A percentile compares a stretch with the other conserved stretches of the same genome.
Conservation (phyloP, 2,888 invertebrate species). For the Oithona nana region DNA sequence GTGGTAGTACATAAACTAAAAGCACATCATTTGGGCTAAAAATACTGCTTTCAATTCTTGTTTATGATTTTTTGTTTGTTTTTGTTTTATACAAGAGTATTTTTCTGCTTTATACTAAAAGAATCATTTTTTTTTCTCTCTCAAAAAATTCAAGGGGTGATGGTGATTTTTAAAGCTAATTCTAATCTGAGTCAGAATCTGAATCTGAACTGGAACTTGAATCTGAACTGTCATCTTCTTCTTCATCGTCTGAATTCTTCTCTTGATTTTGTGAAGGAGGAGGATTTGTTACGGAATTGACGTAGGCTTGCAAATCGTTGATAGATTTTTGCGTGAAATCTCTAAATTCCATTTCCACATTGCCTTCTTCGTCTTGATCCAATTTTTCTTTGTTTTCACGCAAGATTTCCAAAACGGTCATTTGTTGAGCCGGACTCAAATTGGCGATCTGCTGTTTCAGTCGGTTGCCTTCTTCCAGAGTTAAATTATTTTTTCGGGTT, state of each 20-base stretch:
- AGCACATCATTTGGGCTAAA: no score
- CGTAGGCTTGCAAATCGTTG: neutral
- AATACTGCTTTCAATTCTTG: no score
- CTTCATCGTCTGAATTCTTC: neutral
- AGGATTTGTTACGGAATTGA: neutral
- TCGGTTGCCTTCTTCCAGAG: neutral
- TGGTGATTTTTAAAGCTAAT: no score
- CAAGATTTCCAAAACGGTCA: neutral
- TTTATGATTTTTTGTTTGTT: no score
- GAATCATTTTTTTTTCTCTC: no score
- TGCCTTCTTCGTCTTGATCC: neutral
- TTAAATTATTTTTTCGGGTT: neutral
- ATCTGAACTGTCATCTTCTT: neutral
- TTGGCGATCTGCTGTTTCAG: neutral
- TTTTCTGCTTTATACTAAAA: no score
- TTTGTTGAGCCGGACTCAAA: neutral
- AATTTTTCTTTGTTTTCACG: constrained; percentile 4
- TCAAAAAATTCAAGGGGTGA: no score
- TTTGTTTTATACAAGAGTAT: no score
- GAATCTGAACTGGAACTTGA: neutral
- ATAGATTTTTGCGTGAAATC: neutral
- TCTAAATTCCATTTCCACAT: constrained; percentile 2
- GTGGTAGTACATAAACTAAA: no score
- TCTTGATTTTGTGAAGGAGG: neutral
- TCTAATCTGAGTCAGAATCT: neutral